Evolutionary conservation across 2,888 invertebrate genomes (phyloP).

Genomic region (Peribatodes rhomboidaria): DNA sequence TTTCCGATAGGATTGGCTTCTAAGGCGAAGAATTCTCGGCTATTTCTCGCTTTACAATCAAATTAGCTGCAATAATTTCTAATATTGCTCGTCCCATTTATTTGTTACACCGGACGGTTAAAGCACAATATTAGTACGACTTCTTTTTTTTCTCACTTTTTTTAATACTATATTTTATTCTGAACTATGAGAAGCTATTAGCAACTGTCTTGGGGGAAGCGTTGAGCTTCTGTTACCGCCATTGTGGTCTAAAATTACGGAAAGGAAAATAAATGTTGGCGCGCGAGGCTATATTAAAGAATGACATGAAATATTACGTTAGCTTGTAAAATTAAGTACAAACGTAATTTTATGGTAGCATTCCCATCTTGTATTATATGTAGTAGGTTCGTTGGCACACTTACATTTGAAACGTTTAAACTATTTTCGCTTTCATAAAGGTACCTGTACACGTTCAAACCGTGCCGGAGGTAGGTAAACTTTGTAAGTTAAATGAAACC

Average conservation of each 20-base stretch:
- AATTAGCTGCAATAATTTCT: not conserved
- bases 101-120: not conserved
- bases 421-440: too few relatives aligned
- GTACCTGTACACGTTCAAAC: too few relatives aligned
- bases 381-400: not conserved
- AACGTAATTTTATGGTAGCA: not conserved
- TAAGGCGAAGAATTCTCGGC: conserved; percentile 7
- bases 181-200: conserved; percentile 24
- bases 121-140: too few relatives aligned
- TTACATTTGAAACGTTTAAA: not conserved
- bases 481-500: not conserved
- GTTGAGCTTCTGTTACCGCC: conserved; percentile 22
- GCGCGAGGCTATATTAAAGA: not conserved
- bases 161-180: conserved; percentile 9
- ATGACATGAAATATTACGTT: conserved; percentile 1
- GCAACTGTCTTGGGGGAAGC: conserved; percentile 26
- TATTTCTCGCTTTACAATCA: conserved; percentile 2
- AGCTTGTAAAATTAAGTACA: not conserved
- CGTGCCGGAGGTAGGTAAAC: too few relatives aligned
- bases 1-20: conserved; percentile 26
- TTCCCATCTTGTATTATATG: not conserved
- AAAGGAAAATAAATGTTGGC: conserved; percentile 14
- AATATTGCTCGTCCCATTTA: not conserved
- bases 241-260: conserved; percentile 23
- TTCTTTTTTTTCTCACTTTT: not conserved